Base-by-base conservation (phyloP, 37 sponge, comb jelly and placozoan genomes). In the Beroe ovata region DNA sequence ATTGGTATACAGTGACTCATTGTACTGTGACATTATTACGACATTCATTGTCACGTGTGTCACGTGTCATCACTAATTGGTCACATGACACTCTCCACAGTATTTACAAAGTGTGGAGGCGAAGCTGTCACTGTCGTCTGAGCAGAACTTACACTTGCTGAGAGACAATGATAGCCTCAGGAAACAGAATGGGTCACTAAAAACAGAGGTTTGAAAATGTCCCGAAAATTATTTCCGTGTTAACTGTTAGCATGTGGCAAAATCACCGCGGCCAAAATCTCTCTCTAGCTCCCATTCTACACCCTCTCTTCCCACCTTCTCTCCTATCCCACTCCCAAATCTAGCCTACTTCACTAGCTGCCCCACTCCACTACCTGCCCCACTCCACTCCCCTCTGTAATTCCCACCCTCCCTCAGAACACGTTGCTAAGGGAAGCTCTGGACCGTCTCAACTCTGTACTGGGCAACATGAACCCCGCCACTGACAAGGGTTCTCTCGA, bases 81-180 rank as follows among this genome's bases (percentile, higher is more conserved):
- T n/a, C n/a, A n/a, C n/a, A n/a, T n/a, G n/a, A n/a, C 59, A 19
- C 25, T 63, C 8, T 21, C 64, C 38, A 20, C 84, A 77, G 84
- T 77, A 77, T 40, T 25, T 77, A 77, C 84, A 77, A 77, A 77
- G 84, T 54, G 84, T 77, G 22, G 84, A 77, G 47, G 33, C 84
- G 21, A 77, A 77, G 54, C 84, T 77, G 41, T 30, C 84, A 16
- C 26, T 77, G n/a, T 42, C 84, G 28, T 26, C 28, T 20, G 84
- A 77, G 23, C 84, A 77, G 21, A 77, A 77, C 84, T 11, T 39
- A 6, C 84, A 77, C 22, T 22, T 77, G 19, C 29, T 77, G 84
- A 39, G 84, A 23, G 84, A 77, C 23, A 77, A 77, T 20, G 84
- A 77, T 16, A 35, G 41, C 25, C 47, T 77, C 8, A 16, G 84